These are phyloP conservation scores for Furnarius figulus DNA, from an alignment of 2,113 vertebrate genomes.

Conservation along the genomic window DNA sequence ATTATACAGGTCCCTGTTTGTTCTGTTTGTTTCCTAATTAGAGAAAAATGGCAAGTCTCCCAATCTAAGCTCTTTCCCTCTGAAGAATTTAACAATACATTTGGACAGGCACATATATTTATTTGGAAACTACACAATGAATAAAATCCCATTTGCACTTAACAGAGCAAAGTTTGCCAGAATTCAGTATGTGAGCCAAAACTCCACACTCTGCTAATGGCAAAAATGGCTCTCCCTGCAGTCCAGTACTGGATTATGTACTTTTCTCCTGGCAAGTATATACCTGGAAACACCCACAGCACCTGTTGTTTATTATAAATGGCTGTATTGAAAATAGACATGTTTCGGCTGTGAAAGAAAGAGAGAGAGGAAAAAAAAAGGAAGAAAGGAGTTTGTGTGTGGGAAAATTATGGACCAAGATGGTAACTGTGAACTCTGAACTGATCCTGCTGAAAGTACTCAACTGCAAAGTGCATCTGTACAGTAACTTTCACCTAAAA, in stretches of 20 bases:
- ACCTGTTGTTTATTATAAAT: slow-evolving; percentile 63
- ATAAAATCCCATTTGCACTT: slow-evolving; percentile 68
- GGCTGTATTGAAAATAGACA: background rate
- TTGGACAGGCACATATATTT: slow-evolving; percentile 69
- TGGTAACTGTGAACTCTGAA: background rate
- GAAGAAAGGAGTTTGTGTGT: accelerated
- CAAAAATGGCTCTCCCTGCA: slow-evolving; percentile 56
- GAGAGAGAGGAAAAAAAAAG: no score
- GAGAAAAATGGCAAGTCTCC: slow-evolving; percentile 71
- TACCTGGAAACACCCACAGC: slow-evolving; percentile 41
- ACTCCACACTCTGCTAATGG: slow-evolving; percentile 57
- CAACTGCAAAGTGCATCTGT: background rate
- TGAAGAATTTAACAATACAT: slow-evolving; percentile 67
- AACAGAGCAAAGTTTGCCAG: slow-evolving; percentile 65
- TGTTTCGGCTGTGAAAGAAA: background rate
- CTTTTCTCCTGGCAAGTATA: slow-evolving; percentile 52
- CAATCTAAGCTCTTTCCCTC: slow-evolving; percentile 55
- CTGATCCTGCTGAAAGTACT: background rate
- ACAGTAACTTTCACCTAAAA: background rate
- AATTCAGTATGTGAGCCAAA: slow-evolving; percentile 43
- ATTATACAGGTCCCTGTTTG: slow-evolving; percentile 61
- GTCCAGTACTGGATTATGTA: slow-evolving; percentile 53
- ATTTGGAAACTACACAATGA: slow-evolving; percentile 64
- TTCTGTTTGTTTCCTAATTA: slow-evolving; percentile 73
- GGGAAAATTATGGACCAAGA: background rate